phyloP scores from a whole-genome alignment of 2,888 invertebrate species.

The Cephalotes varians region DNA sequence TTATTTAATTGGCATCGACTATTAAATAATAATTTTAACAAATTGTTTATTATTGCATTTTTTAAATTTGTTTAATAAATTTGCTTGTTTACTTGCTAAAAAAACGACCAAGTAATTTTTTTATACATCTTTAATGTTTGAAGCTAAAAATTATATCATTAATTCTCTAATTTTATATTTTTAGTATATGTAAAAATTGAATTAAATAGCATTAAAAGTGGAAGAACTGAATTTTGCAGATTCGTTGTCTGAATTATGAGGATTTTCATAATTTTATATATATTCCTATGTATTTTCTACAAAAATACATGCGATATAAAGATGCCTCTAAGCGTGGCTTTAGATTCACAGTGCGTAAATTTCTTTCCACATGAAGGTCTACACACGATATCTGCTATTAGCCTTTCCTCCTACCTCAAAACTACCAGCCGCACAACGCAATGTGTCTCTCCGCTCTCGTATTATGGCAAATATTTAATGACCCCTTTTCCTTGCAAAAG shows the following conservation, averaged over 20 bases:
- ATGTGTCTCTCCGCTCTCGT: constrained; percentile 3
- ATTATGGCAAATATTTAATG: constrained; percentile 46
- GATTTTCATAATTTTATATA: neutral
- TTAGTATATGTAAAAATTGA: neutral
- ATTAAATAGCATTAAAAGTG: neutral
- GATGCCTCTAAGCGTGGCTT: neutral
- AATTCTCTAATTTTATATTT: neutral
- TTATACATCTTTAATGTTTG: neutral
- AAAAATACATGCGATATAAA: neutral
- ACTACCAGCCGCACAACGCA: neutral
- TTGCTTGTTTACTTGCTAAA: neutral
- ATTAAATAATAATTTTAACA: neutral
- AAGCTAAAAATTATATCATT: neutral
- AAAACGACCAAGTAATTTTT: neutral
- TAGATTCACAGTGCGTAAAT: constrained; percentile 29
- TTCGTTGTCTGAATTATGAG: too few relatives aligned
- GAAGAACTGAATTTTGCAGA: constrained; percentile 1
- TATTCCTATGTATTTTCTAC: neutral
- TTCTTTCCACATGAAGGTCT: constrained; percentile 21
- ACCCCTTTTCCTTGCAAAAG: constrained; percentile 6
- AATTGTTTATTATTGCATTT: neutral
- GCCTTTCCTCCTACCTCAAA: neutral
- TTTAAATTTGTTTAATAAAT: neutral
- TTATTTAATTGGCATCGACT: neutral
- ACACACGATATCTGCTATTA: constrained; percentile 27